Percentiles rank a stretch among this genome's conserved stretches.
Conservation (phyloP, 2,888 invertebrate species). For the Tetropium fuscum region DNA sequence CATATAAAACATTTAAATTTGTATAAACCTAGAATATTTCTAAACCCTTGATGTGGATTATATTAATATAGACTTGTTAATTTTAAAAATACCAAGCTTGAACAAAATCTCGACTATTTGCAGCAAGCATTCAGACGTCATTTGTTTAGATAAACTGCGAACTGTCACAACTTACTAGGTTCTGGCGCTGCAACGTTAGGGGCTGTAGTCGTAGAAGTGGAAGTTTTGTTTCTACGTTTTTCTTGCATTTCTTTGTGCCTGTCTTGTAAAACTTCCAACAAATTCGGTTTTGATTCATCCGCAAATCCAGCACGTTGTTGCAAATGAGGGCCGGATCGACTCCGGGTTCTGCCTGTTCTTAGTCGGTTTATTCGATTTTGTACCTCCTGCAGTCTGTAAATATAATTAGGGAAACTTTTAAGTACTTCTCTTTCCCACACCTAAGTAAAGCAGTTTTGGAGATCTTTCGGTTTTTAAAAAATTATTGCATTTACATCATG, state of each 20-base stretch:
- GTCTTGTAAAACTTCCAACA: conserved; percentile 8
- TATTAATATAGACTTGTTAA: not conserved
- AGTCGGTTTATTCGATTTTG: conserved; percentile 7
- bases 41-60: no score
- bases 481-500: no score
- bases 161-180: conserved; percentile 16
- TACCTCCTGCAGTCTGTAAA: conserved; percentile 9
- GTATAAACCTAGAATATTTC: no score
- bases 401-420: not conserved
- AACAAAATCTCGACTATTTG: no score
- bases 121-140: conserved; percentile 1
- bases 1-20: no score
- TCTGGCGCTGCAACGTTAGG: conserved; percentile 8
- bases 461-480: no score
- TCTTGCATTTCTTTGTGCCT: conserved; percentile 13
- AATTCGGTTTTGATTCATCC: not conserved
- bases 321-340: conserved; percentile 4
- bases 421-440: no score
- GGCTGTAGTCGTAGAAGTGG: not conserved
- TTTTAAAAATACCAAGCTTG: not conserved
- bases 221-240: not conserved
- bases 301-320: conserved; percentile 15
- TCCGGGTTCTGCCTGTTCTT: conserved; percentile 5
- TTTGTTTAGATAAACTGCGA: not conserved
- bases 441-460: not conserved